Evolutionary conservation across 2,113 vertebrate species (phyloP), one percentile per base, ranked within the genome.

Genomic region (Phycodurus eques): DNA sequence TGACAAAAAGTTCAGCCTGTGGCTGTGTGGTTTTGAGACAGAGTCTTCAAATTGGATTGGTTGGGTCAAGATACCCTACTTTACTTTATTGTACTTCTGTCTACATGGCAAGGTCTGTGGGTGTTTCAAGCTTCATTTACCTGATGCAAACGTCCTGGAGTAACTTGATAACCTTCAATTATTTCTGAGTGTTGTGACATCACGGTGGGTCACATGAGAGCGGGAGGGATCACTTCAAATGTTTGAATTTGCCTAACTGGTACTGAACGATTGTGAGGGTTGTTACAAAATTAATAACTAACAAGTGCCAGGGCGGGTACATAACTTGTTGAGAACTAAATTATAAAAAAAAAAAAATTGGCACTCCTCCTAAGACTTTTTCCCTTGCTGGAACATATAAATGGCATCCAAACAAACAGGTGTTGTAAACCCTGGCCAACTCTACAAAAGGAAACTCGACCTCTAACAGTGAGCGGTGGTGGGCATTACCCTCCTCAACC

Each of bases 381-480:
- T 20, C 20, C 19, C 17, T 4, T 49, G 31, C 63, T 56, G 70
- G 64, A 59, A 19, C 44, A 64, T 65, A 70, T 73, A 57, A 53
- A 70, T 20, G 75, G 19, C 27, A 20, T 42, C 51, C 31, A 62
- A 56, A 69, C 76, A 60, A 82, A 70, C 51, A 33, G 44, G 20
- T 54, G 27, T 22, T 73, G 42, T 42, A 20, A 72, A 31, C 47
- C 42, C 12, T 15, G 61, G 42, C 44, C 54, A 3, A 56, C 20
- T 46, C 27, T 15, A 49, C 47, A 67, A 73, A 71, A 46, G 51
- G 72, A 80, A 73, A 79, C 59, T 47, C 71, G 72, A 84, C 78
- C 82, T 79, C 64, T 71, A 75, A 6, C 35, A n/a, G 57, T 76
- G 59, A 74, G 70, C 15, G 0, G n/a, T 19, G 59, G 39, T 71